A percentile compares a stretch with the other conserved stretches of the same genome.
Conservation (phyloP, 2,113 vertebrate genomes). For the Amphiprion percula region DNA sequence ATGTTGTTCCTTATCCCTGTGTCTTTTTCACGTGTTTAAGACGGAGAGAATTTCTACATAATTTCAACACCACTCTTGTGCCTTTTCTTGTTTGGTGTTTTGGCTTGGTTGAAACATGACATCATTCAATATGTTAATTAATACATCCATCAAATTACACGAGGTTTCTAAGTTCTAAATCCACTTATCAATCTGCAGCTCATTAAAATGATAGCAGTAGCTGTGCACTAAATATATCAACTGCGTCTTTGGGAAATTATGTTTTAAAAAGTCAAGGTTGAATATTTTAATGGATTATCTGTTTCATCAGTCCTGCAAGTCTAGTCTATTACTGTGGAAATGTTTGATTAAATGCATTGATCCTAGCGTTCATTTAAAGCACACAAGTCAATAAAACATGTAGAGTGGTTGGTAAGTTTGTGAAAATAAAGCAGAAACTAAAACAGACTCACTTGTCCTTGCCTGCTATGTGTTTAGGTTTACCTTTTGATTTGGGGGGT, state of each 20-base stretch:
- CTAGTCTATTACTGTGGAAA: too few species aligned
- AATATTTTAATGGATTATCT: too few species aligned
- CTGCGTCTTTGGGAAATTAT: background rate
- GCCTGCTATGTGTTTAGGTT: conserved; percentile 8
- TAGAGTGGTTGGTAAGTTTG: conserved; percentile 18
- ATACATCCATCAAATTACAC: conserved; percentile 16
- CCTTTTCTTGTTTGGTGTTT: conserved; percentile 11
- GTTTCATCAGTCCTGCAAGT: too few species aligned
- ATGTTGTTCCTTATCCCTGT: conserved; percentile 40
- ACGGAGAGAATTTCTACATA: conserved; percentile 39
- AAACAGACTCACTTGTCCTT: conserved; percentile 13
- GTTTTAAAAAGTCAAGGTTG: too few species aligned
- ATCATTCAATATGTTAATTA: conserved; percentile 52
- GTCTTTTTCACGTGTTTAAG: conserved; percentile 65
- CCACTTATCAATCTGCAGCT: background rate
- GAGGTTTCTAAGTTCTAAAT: background rate
- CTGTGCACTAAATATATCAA: background rate
- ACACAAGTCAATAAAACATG: background rate
- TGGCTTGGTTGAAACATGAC: conserved; percentile 41
- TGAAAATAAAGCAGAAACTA: conserved; percentile 32
- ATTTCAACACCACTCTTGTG: conserved; percentile 55
- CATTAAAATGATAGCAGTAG: background rate
- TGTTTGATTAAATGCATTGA: too few species aligned
- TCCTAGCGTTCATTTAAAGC: background rate
- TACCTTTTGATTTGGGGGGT: conserved; percentile 36